Evolutionary conservation across 2,888 invertebrate genomes (phyloP), one percentile per base, ranked within the genome.

Genomic region (Leucoptera coffeella): DNA sequence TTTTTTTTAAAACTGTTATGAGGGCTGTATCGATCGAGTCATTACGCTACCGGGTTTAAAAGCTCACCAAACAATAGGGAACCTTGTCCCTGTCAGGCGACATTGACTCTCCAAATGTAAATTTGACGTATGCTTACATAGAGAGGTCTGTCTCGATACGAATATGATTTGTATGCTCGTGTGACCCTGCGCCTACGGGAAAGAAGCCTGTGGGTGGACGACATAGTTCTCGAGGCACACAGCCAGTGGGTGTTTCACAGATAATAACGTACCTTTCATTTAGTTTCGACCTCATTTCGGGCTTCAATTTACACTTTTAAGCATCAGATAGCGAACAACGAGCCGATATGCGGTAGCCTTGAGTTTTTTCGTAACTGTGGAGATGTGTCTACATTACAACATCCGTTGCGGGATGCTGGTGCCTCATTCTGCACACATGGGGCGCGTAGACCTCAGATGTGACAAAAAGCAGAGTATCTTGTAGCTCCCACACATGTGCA

Each of bases 171-270:
- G 41, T 54, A 22, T 19, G 17, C 56, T 51, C 54, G 49, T 62
- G 62, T 67, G 67, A 64, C 65, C 64, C 60, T 64, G 61, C 67
- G 65, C 65, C 67, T 67, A 67, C 67, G 65, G 60, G 59, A 64
- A 59, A 57, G 59, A 57, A 53, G 45, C 44, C 52, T 43, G 67
- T 69, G 67, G 67, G 67, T 65, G 67, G 65, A 69, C 67, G 65
- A 57, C 67, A 67, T 67, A 67, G 59, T 32, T 60, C 61, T 57
- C 48, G 52, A 54, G 49, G 58, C 54, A 59, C 60, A 41, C 4
- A 22, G 61, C 50, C 65, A 59, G 67, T 69, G 67, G 67, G 67
- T 69, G 67, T 64, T 57, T 61, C 65, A 64, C 64, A 62, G 61
- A 65, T 62, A 61, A 65, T 67, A 67, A 67, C 67, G n/a, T n/a